Conservation (phyloP, 2,113 vertebrate genomes). For the Cavia porcellus region DNA sequence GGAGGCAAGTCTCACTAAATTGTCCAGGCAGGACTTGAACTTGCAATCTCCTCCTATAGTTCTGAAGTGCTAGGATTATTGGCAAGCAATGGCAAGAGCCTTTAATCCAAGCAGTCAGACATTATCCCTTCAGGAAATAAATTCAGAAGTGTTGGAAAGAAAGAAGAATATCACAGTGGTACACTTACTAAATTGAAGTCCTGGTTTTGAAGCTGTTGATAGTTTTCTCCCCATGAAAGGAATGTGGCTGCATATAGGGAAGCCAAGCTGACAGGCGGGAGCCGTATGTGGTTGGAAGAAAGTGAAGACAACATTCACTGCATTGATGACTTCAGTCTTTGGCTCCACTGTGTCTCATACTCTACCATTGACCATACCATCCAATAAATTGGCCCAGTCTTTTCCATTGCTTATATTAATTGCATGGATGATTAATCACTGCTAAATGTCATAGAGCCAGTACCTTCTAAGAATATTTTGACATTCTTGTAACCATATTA, state of each 20-base stretch:
- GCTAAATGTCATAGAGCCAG: background rate
- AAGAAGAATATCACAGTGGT: background rate
- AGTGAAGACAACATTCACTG: background rate
- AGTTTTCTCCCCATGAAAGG: background rate
- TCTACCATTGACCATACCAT: background rate
- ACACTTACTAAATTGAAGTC: rapidly evolving
- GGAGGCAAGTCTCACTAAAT: background rate
- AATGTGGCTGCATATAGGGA: background rate
- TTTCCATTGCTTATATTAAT: background rate
- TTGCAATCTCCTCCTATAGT: background rate
- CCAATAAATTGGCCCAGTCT: background rate
- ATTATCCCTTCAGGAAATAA: background rate
- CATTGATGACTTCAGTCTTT: background rate
- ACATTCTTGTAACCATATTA: background rate
- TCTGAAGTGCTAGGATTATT: background rate
- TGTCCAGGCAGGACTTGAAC: background rate
- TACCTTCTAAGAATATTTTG: background rate
- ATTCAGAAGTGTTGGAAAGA: background rate
- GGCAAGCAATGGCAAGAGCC: background rate
- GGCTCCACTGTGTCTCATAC: background rate
- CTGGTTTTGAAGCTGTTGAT: background rate
- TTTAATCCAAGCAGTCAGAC: background rate
- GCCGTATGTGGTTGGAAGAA: background rate
- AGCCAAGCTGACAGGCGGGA: background rate
- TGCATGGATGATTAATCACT: background rate